phyloP scores from a whole-genome alignment of 2,888 invertebrate species.

The Leptopilina drosophilae region DNA sequence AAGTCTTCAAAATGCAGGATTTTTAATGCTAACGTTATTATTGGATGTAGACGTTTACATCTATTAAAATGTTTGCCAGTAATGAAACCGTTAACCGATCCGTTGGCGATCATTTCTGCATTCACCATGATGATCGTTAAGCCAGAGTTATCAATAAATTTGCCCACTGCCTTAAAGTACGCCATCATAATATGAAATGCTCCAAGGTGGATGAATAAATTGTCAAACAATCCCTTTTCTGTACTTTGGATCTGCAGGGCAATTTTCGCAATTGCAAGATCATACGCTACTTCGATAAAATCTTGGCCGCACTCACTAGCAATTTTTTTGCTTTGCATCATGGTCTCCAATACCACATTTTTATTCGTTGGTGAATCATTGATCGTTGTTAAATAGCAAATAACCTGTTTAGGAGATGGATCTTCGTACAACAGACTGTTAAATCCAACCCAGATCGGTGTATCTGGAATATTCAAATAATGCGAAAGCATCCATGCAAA shows the following conservation, averaged over 20 bases:
- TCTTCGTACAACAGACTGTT: constrained; percentile 60
- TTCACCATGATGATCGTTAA: constrained; percentile 55
- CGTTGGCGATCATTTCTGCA: constrained; percentile 55
- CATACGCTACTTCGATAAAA: not conserved
- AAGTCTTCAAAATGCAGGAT: constrained; percentile 58
- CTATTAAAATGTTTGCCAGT: constrained; percentile 57
- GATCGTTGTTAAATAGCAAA: constrained; percentile 65
- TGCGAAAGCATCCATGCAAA: constrained; percentile 60
- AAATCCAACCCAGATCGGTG: constrained; percentile 68
- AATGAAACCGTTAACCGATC: constrained; percentile 56
- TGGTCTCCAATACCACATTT: constrained; percentile 57
- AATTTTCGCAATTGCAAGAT: constrained; percentile 52
- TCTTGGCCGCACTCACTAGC: constrained; percentile 48
- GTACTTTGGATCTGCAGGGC: constrained; percentile 60
- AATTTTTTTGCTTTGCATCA: constrained; percentile 52
- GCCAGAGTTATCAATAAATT: constrained; percentile 63
- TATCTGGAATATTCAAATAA: constrained; percentile 56
- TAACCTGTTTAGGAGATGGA: constrained; percentile 55
- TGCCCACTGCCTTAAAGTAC: constrained; percentile 65
- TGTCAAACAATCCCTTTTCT: constrained; percentile 55
- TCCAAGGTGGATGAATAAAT: constrained; percentile 61
- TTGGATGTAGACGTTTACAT: constrained; percentile 49
- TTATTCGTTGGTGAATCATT: constrained; percentile 65
- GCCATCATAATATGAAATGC: constrained; percentile 62
- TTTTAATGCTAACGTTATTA: constrained; percentile 44